Percentiles rank a stretch among this genome's conserved stretches.
phyloP scores from a whole-genome alignment of 2,888 invertebrate species.

The Xestia ashworthii region DNA sequence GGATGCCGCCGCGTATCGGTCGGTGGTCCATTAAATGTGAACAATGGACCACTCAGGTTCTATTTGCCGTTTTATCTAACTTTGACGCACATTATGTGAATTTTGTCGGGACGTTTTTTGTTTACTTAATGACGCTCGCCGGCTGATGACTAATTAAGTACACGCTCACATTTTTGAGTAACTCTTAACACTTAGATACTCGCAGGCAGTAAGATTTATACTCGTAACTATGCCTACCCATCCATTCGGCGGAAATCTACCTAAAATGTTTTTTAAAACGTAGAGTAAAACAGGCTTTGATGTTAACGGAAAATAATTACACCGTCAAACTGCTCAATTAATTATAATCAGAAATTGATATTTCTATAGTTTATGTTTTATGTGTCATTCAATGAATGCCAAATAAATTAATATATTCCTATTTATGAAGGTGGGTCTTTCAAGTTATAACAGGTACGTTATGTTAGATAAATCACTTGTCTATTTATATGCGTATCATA shows the following conservation, averaged over 20 bases:
- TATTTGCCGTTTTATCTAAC: slow-evolving; percentile 88
- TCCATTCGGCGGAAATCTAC: neutral
- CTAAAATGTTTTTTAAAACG: slow-evolving; percentile 8
- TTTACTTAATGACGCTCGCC: slow-evolving; percentile 72
- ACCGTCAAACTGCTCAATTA: slow-evolving; percentile 48
- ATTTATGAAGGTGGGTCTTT: slow-evolving; percentile 37
- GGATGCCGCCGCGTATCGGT: slow-evolving; percentile 78
- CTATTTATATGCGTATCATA: slow-evolving; percentile 51
- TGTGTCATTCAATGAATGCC: slow-evolving; percentile 45
- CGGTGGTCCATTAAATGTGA: slow-evolving; percentile 88
- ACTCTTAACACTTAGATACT: slow-evolving; percentile 19
- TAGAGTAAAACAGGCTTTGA: slow-evolving; percentile 26
- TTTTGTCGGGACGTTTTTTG: slow-evolving; percentile 81
- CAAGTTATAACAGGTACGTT: slow-evolving; percentile 32
- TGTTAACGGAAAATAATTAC: slow-evolving; percentile 43
- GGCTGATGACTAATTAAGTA: slow-evolving; percentile 67
- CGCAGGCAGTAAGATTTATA: neutral
- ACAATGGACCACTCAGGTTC: slow-evolving; percentile 87
- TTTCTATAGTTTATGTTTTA: slow-evolving; percentile 45
- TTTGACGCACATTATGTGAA: slow-evolving; percentile 88
- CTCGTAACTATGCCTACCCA: neutral
- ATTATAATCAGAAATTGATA: slow-evolving; percentile 53
- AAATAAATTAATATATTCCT: slow-evolving; percentile 45
- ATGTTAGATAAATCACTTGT: slow-evolving; percentile 51
- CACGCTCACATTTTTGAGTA: slow-evolving; percentile 36